phyloP scores from a whole-genome alignment of 2,888 invertebrate species.

The Agrotis segetum region DNA sequence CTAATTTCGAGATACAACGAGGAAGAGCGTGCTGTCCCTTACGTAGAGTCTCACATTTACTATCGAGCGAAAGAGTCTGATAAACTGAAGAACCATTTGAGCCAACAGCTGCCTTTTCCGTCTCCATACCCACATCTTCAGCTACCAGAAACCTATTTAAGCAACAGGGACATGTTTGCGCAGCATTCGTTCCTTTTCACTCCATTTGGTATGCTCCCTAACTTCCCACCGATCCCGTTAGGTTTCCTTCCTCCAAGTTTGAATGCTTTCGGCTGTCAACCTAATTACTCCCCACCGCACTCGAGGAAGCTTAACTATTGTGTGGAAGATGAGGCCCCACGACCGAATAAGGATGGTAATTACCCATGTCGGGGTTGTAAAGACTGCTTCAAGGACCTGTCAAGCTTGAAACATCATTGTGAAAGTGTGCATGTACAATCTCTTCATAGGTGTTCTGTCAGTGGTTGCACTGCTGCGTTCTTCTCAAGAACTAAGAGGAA shows the following conservation, averaged over 20 bases:
- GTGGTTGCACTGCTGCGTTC: slow-evolving; percentile 95
- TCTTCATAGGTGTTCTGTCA: slow-evolving; percentile 94
- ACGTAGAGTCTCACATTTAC: slow-evolving; percentile 89
- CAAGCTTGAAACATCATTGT: slow-evolving; percentile 93
- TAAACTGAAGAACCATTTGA: slow-evolving; percentile 79
- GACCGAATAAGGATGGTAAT: slow-evolving; percentile 92
- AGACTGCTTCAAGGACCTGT: slow-evolving; percentile 91
- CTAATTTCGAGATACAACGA: slow-evolving; percentile 95
- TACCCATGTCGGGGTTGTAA: slow-evolving; percentile 94
- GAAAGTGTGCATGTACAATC: slow-evolving; percentile 93
- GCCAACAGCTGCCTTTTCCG: slow-evolving; percentile 77
- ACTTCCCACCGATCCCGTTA: slow-evolving; percentile 86
- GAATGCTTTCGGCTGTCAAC: slow-evolving; percentile 83
- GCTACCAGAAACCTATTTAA: slow-evolving; percentile 83
- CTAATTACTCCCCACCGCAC: slow-evolving; percentile 81
- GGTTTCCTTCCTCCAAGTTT: slow-evolving; percentile 86
- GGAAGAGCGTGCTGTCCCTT: slow-evolving; percentile 92
- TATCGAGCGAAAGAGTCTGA: slow-evolving; percentile 83
- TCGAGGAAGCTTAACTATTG: slow-evolving; percentile 90
- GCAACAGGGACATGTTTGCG: slow-evolving; percentile 83
- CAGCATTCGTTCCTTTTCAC: slow-evolving; percentile 88
- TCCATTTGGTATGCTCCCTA: slow-evolving; percentile 88
- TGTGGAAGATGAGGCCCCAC: slow-evolving; percentile 93
- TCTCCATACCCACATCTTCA: slow-evolving; percentile 82
- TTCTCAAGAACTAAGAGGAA: slow-evolving; percentile 95